Percentiles rank a stretch among this genome's conserved stretches.
These are phyloP conservation scores for Pongo abelii DNA, from an alignment of 2,113 vertebrate genomes.

Conservation along the genomic window DNA sequence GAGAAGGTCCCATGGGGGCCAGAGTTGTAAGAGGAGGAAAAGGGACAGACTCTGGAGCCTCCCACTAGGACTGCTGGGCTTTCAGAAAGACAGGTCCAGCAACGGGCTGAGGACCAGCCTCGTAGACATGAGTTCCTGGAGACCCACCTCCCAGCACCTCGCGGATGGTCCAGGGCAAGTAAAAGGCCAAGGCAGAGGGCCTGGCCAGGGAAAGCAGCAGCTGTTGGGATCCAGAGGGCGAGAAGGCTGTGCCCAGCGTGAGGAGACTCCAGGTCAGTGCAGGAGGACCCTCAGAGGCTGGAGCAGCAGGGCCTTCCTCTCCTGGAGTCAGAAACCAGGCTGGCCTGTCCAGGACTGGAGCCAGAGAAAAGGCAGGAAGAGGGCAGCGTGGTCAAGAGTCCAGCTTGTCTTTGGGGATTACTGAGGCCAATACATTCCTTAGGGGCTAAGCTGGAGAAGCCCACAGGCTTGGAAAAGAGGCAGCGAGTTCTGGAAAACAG, in stretches of 20 bases:
- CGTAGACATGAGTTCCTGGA: accelerated
- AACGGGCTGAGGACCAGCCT: not conserved
- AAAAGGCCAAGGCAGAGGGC: not conserved
- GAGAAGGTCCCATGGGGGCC: not conserved
- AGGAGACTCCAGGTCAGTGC: not conserved
- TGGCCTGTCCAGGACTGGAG: not conserved
- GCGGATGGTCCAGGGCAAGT: accelerated
- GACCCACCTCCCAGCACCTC: accelerated
- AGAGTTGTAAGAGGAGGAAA: not conserved
- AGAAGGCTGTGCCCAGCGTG: not conserved
- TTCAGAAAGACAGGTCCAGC: not conserved
- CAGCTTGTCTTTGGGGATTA: not conserved
- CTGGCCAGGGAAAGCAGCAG: not conserved
- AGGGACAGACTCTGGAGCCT: not conserved
- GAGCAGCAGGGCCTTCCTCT: not conserved
- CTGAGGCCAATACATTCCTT: not conserved
- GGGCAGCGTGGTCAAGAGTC: too few relatives aligned
- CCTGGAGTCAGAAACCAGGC: not conserved
- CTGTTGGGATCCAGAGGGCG: not conserved
- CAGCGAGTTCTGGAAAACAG: not conserved
- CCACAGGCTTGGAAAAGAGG: not conserved
- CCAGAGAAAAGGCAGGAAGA: not conserved
- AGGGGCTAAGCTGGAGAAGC: not conserved
- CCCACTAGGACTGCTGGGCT: not conserved
- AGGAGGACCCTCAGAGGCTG: not conserved